A percentile compares a stretch with the other conserved stretches of the same genome.
Conservation (phyloP, 2,113 vertebrate species). For the Cryptomyrus ogoouensis region DNA sequence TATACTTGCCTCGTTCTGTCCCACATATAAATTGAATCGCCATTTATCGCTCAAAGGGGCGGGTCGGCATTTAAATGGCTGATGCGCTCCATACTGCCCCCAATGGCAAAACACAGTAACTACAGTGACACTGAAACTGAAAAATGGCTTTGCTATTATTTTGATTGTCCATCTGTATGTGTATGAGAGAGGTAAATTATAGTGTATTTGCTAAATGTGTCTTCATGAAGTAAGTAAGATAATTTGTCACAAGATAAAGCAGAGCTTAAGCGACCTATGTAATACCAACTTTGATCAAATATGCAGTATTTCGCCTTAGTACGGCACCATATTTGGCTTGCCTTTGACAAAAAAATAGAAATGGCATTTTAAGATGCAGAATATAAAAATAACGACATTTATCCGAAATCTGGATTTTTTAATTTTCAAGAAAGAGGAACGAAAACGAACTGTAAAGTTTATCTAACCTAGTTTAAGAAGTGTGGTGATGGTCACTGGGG, state of each 20-base stretch:
- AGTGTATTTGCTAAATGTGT: neutral
- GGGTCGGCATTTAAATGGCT: neutral
- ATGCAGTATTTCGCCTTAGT: neutral
- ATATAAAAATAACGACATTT: neutral
- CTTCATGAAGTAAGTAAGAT: neutral
- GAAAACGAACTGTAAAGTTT: neutral
- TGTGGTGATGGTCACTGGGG: neutral
- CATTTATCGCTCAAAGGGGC: neutral
- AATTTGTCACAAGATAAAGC: neutral
- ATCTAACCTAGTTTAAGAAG: neutral
- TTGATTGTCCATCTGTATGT: neutral
- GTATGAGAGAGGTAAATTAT: neutral
- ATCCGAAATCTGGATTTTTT: neutral
- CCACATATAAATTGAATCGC: neutral
- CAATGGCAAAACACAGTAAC: neutral
- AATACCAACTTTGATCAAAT: neutral
- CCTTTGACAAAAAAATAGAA: neutral
- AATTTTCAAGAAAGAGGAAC: neutral
- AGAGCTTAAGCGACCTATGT: neutral
- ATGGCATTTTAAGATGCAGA: neutral
- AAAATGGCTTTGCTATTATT: neutral
- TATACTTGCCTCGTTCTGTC: neutral
- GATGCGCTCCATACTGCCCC: neutral
- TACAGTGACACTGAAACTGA: neutral
- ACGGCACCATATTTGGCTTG: neutral